phyloP scores from a whole-genome alignment of 2,797 vertebrate species.

The Tenualosa ilisha region DNA sequence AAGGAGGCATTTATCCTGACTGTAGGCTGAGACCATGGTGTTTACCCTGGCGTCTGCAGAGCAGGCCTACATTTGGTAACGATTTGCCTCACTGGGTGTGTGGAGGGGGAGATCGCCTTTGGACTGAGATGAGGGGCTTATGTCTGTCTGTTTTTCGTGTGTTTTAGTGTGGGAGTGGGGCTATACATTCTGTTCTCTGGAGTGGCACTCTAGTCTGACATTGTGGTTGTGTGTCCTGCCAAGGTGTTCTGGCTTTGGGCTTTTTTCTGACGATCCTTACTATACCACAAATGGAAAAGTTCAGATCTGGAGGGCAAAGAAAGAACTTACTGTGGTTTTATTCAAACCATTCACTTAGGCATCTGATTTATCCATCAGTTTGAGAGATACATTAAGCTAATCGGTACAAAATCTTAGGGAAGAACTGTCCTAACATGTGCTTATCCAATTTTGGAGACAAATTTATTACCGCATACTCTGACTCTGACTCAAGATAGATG shows the following conservation, averaged over 20 bases:
- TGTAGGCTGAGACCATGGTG: slow-evolving; percentile 2
- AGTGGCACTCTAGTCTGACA: neutral
- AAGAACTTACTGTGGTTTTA: neutral
- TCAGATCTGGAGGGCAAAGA: neutral
- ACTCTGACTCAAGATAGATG: neutral
- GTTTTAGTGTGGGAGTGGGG: neutral
- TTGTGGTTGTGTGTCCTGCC: neutral
- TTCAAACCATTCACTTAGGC: neutral
- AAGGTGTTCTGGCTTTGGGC: neutral
- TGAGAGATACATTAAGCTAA: neutral
- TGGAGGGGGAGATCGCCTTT: neutral
- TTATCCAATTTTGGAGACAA: neutral
- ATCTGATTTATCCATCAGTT: neutral
- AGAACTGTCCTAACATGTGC: neutral
- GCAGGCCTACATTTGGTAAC: slow-evolving; percentile 3
- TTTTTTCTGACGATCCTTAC: neutral
- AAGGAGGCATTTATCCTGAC: neutral
- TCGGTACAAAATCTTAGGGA: neutral
- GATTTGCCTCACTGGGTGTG: neutral
- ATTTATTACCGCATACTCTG: neutral
- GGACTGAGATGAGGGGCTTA: neutral
- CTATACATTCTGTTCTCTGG: neutral
- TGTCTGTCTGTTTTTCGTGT: neutral
- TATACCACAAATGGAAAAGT: neutral
- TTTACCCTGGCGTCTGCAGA: slow-evolving; percentile 29